These are phyloP conservation scores for Scopus umbretta DNA, from an alignment of 2,113 vertebrate genomes.

Conservation along the genomic window DNA sequence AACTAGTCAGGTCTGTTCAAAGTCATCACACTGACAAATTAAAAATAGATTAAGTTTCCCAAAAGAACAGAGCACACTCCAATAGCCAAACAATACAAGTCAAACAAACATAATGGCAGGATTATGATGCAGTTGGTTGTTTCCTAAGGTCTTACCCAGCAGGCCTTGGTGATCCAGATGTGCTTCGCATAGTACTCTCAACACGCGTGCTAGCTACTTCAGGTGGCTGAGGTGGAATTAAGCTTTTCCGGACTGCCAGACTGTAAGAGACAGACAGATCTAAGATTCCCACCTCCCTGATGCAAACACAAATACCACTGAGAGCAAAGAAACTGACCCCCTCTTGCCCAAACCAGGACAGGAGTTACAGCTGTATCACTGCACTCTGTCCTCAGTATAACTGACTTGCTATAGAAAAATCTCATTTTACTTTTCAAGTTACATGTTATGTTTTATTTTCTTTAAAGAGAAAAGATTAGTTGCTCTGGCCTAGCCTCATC, in stretches of 20 bases:
- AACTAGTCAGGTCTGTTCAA: neutral
- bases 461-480: neutral
- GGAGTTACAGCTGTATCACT: neutral
- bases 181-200: conserved; percentile 81
- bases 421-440: neutral
- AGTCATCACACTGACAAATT: neutral
- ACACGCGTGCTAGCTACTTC: conserved; percentile 81
- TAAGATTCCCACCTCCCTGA: neutral
- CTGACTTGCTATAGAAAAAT: accelerated
- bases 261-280: conserved; percentile 67
- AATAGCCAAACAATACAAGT: neutral
- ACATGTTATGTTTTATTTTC: neutral
- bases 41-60: neutral
- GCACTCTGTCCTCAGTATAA: neutral
- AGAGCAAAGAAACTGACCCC: neutral
- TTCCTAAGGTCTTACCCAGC: conserved; percentile 78
- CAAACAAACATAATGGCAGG: neutral
- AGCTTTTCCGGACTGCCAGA: conserved; percentile 88
- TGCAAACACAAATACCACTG: neutral
- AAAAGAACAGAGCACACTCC: neutral
- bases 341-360: neutral
- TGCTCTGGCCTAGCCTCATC: neutral
- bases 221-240: conserved; percentile 87
- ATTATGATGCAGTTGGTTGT: neutral
- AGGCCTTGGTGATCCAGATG: conserved; percentile 89